These are phyloP conservation scores for Mesocentrotus franciscanus DNA, from an alignment of 53 echinoderm and acorn worm species.

Conservation along the genomic window DNA sequence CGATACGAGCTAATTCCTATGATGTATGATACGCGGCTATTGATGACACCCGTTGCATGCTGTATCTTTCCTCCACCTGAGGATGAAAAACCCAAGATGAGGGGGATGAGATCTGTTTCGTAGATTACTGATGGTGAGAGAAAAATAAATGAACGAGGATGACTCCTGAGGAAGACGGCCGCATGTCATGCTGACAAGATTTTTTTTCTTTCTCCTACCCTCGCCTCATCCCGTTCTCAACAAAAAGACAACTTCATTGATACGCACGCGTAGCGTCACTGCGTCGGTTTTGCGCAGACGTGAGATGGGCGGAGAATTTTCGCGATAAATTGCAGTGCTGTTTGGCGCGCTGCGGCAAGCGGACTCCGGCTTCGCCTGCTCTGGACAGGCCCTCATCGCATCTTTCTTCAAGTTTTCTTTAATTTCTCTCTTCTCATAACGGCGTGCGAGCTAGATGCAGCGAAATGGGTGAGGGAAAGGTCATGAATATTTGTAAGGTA, in stretches of 20 bases:
- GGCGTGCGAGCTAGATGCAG: background rate
- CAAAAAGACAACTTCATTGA: background rate
- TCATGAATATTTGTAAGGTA: conserved; percentile 29
- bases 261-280: background rate
- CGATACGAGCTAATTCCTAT: background rate
- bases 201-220: background rate
- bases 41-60: conserved; percentile 54
- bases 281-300: background rate
- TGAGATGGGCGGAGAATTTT: background rate
- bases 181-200: conserved; percentile 54
- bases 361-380: background rate
- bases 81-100: background rate
- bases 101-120: conserved; percentile 21
- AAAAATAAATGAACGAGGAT: conserved; percentile 56
- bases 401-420: conserved; percentile 34
- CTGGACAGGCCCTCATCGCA: background rate
- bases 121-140: conserved; percentile 26
- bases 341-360: background rate
- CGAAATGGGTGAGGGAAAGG: conserved; percentile 33
- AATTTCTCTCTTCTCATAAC: background rate
- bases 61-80: background rate
- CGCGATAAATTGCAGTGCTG: background rate
- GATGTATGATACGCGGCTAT: background rate
- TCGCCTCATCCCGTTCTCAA: conserved; percentile 10
- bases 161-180: conserved; percentile 38